These are phyloP conservation scores for Arctia plantaginis DNA, from an alignment of 2,888 invertebrate genomes.

Conservation along the genomic window DNA sequence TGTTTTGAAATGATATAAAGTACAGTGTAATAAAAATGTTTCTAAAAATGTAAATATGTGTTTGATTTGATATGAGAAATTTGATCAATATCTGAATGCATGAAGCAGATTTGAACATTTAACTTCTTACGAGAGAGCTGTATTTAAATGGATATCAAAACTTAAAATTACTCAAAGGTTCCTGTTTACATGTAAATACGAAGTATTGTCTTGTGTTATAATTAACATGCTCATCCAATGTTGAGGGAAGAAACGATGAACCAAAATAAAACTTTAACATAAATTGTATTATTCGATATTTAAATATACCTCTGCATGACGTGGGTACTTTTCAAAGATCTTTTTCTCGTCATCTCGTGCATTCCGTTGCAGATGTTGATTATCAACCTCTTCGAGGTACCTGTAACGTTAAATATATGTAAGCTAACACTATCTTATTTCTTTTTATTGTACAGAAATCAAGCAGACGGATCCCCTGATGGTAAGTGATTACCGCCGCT, in stretches of 20 bases:
- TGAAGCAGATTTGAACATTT: no score
- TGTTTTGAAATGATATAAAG: no score
- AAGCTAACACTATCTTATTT: neutral
- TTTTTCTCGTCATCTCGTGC: conserved; percentile 13
- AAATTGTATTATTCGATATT: no score
- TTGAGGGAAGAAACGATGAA: neutral
- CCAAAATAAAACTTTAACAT: neutral
- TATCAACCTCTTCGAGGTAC: conserved; percentile 32
- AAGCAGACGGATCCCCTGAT: no score
- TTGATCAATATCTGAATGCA: no score
- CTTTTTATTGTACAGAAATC: neutral
- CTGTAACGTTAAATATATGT: conserved; percentile 16
- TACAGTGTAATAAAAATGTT: neutral
- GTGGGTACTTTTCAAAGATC: conserved; percentile 37
- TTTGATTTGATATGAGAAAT: no score
- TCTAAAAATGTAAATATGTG: no score
- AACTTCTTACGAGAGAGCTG: no score
- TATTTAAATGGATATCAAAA: no score
- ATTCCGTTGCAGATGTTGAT: conserved; percentile 21
- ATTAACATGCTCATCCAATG: neutral
- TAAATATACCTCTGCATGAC: conserved; percentile 34
- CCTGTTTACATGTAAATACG: neutral
- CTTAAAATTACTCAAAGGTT: neutral
- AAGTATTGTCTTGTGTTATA: neutral
- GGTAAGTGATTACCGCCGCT: no score